phyloP scores from a whole-genome alignment of 2,797 vertebrate species.

The Acanthornis magna region DNA sequence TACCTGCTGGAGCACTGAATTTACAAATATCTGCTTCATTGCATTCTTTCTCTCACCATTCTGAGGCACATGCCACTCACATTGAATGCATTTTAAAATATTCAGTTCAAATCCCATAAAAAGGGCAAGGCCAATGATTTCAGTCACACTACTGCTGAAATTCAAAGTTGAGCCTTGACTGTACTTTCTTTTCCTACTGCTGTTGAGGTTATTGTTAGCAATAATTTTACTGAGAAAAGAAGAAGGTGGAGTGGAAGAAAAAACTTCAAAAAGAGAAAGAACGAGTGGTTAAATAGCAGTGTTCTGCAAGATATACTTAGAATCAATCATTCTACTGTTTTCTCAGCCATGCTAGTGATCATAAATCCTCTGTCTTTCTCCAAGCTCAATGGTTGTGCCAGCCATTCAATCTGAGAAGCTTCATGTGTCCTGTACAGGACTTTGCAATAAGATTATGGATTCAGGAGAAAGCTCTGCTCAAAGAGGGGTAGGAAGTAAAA shows the following conservation, averaged over 20 bases:
- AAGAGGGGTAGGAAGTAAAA: background rate
- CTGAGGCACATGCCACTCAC: background rate
- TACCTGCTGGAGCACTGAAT: background rate
- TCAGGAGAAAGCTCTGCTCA: background rate
- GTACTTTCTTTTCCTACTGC: background rate
- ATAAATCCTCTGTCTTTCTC: constrained; percentile 17
- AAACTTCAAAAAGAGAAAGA: background rate
- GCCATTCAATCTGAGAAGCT: background rate
- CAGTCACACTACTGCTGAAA: background rate
- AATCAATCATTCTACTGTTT: constrained; percentile 35
- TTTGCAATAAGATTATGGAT: background rate
- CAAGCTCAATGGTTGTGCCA: background rate
- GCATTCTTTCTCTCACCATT: background rate
- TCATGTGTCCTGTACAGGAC: background rate
- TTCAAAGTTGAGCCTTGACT: background rate
- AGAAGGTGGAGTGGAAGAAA: background rate
- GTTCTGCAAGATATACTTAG: constrained; percentile 49
- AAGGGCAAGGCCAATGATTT: background rate
- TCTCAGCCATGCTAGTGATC: constrained; percentile 3
- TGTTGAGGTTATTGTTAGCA: constrained; percentile 36
- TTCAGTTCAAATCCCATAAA: background rate
- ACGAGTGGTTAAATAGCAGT: constrained; percentile 9
- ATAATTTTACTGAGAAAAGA: constrained; percentile 24
- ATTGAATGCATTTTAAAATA: background rate
- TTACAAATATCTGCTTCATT: background rate